Percentiles rank a stretch among this genome's conserved stretches.
These are phyloP conservation scores for Clamator glandarius DNA, from an alignment of 2,797 vertebrate genomes.

Conservation along the genomic window DNA sequence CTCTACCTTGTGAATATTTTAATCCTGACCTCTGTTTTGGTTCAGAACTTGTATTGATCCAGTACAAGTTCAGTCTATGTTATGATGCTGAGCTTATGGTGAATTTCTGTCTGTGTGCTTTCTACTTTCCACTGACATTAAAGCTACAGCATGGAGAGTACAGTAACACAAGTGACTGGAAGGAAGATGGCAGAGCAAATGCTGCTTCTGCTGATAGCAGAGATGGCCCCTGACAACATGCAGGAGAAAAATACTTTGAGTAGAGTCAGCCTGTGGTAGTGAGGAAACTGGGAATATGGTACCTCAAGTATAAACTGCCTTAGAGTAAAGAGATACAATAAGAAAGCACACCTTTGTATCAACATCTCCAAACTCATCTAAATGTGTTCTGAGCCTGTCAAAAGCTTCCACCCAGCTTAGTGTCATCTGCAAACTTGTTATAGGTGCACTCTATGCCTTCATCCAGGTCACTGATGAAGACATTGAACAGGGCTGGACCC, in stretches of 20 bases:
- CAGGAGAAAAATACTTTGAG: neutral
- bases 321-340: neutral
- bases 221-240: neutral
- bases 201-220: neutral
- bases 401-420: too few species aligned
- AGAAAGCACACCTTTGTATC: neutral
- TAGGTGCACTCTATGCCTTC: too few species aligned
- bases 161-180: neutral
- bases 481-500: too few species aligned
- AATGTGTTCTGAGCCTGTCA: neutral
- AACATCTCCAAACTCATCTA: neutral
- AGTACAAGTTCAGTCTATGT: neutral
- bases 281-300: neutral
- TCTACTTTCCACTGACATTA: neutral
- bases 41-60: accelerated
- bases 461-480: too few species aligned
- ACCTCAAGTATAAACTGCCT: neutral
- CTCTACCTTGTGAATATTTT: neutral
- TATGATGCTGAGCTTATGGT: neutral
- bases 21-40: neutral
- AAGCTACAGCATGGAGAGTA: neutral
- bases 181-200: neutral
- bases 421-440: too few species aligned
- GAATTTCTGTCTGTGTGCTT: neutral
- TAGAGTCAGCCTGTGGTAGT: neutral